Percentiles rank a stretch among this genome's conserved stretches.
These are phyloP conservation scores for Watsonalla cultraria DNA, from an alignment of 2,888 invertebrate species.

Conservation along the genomic window DNA sequence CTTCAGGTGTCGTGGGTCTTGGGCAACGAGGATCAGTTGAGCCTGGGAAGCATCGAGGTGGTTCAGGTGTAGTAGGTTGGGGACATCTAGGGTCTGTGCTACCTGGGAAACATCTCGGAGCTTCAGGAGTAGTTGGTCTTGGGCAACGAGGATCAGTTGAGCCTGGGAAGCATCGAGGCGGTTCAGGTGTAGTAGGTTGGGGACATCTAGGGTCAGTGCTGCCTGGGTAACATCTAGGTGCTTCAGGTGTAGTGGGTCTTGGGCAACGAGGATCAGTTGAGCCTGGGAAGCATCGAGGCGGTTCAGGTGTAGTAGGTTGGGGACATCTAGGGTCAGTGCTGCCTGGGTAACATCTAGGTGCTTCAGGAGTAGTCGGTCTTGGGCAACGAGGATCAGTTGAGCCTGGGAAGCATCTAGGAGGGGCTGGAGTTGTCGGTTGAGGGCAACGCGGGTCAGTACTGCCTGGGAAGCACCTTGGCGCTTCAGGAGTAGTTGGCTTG, in stretches of 20 bases:
- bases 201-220: slow-evolving; percentile 32
- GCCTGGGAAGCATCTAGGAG: slow-evolving; percentile 30
- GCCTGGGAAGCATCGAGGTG: slow-evolving; percentile 38
- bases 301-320: slow-evolving; percentile 28
- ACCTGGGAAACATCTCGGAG: slow-evolving; percentile 34
- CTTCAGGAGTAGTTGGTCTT: slow-evolving; percentile 23
- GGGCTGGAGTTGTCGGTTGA: slow-evolving; percentile 14
- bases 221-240: slow-evolving; percentile 22
- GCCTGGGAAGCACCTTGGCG: slow-evolving; percentile 16
- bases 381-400: slow-evolving; percentile 21
- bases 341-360: slow-evolving; percentile 21
- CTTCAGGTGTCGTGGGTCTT: slow-evolving; percentile 22
- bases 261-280: slow-evolving; percentile 33
- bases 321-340: slow-evolving; percentile 41
- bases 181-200: slow-evolving; percentile 7
- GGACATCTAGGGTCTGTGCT: slow-evolving; percentile 41
- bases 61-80: slow-evolving; percentile 25
- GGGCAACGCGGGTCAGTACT: slow-evolving; percentile 14
- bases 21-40: slow-evolving; percentile 42
- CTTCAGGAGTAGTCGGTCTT: slow-evolving; percentile 32
- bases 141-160: slow-evolving; percentile 43
- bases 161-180: slow-evolving; percentile 33
- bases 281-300: slow-evolving; percentile 27
- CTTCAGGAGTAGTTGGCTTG: slow-evolving; percentile 8
- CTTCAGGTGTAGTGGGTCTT: slow-evolving; percentile 24